Percentiles rank a stretch among this genome's conserved stretches.
Evolutionary conservation across 2,888 invertebrate genomes (phyloP).

Genomic region (Malthinus flaveolus): DNA sequence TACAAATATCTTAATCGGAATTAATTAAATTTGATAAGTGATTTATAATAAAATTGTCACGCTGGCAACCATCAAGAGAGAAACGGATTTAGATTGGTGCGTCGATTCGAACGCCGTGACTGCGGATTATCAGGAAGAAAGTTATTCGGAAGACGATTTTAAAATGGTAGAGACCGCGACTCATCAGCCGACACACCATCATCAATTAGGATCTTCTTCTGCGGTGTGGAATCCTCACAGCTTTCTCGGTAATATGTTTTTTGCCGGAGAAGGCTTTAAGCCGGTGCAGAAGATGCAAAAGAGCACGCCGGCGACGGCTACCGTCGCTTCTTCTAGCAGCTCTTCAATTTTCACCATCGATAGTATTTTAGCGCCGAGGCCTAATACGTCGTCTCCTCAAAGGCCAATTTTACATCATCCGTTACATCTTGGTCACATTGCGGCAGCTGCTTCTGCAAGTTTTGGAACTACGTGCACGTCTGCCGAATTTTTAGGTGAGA

Average conservation of each 20-base stretch:
- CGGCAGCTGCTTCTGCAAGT: conserved; percentile 63
- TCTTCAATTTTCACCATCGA: conserved; percentile 81
- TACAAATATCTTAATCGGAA: not conserved
- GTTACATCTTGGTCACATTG: conserved; percentile 64
- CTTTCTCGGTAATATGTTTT: conserved; percentile 46
- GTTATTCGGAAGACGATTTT: conserved; percentile 42
- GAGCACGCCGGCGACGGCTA: conserved; percentile 50
- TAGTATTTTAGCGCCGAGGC: conserved; percentile 79
- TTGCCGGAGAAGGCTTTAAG: conserved; percentile 52
- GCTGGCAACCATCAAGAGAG: conserved; percentile 52
- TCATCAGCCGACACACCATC: conserved; percentile 36
- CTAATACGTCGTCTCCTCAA: conserved; percentile 60
- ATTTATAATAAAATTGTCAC: conserved; percentile 32
- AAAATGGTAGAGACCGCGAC: conserved; percentile 52
- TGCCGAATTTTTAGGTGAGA: conserved; percentile 81
- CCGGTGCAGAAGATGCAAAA: conserved; percentile 49
- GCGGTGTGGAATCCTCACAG: conserved; percentile 36
- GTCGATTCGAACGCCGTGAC: conserved; percentile 40
- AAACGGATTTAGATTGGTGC: conserved; percentile 51
- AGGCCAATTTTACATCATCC: conserved; percentile 60
- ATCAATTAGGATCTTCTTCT: conserved; percentile 28
- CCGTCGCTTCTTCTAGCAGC: conserved; percentile 42
- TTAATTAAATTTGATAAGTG: not conserved
- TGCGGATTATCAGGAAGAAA: conserved; percentile 43
- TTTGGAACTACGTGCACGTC: conserved; percentile 63